A percentile compares a stretch with the other conserved stretches of the same genome.
These are phyloP conservation scores for Theocolax elegans DNA, from an alignment of 1,140 invertebrate genomes.

Conservation along the genomic window DNA sequence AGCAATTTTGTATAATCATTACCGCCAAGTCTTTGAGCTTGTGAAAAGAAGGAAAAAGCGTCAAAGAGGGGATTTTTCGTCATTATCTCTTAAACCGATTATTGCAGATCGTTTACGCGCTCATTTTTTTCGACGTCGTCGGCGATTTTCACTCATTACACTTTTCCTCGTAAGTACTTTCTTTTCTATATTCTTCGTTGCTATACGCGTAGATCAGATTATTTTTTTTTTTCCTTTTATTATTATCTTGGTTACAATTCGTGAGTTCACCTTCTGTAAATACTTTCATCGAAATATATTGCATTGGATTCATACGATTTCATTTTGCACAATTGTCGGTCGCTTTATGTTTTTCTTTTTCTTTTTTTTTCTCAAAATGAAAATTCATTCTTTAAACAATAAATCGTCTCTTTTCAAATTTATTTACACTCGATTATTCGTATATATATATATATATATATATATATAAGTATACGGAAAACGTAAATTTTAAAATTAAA, in stretches of 20 bases:
- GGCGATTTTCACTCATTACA: conserved; percentile 28
- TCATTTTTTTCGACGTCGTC: conserved; percentile 20
- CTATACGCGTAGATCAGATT: neutral
- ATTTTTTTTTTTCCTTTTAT: conserved; percentile 7
- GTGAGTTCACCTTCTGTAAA: neutral
- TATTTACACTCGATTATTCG: no score
- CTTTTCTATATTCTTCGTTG: neutral
- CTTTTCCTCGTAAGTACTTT: neutral
- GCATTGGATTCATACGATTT: conserved; percentile 4
- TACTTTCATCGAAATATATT: conserved; percentile 2
- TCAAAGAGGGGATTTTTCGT: conserved; percentile 29
- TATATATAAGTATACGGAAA: no score
- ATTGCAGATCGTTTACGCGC: conserved; percentile 27
- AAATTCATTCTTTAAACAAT: neutral
- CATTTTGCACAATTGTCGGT: no score
- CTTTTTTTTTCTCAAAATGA: neutral
- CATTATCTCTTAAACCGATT: conserved; percentile 24
- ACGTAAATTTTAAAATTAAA: no score
- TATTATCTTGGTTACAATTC: neutral
- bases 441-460: neutral
- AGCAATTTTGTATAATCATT: conserved; percentile 7
- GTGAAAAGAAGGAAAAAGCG: neutral
- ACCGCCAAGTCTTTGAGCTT: neutral
- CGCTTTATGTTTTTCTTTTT: neutral
- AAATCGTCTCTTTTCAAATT: neutral